Conservation (phyloP, 2,888 invertebrate genomes). For the Ditylenchus weischeri region DNA sequence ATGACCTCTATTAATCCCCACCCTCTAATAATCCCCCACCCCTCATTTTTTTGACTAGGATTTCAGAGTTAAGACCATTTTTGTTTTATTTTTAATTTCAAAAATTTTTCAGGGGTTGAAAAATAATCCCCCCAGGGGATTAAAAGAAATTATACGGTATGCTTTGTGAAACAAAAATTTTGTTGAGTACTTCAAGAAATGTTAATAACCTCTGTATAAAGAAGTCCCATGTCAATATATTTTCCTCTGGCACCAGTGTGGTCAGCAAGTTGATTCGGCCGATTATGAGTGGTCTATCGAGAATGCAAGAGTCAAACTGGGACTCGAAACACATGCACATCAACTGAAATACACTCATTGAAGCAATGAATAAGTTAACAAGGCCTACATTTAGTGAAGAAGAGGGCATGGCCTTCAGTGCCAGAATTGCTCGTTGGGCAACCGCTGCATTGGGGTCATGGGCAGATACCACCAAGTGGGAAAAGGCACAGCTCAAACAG, state of each 20-base stretch:
- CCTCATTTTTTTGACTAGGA: too few relatives aligned
- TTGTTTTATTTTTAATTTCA: too few relatives aligned
- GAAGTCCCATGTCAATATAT: slow-evolving; percentile 92
- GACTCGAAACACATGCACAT: slow-evolving; percentile 79
- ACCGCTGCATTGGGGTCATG: slow-evolving; percentile 92
- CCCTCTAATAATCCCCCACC: too few relatives aligned
- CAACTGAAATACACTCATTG: slow-evolving; percentile 30
- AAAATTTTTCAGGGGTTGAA: too few relatives aligned
- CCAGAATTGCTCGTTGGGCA: slow-evolving; percentile 69
- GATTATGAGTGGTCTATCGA: slow-evolving; percentile 91
- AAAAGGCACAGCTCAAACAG: slow-evolving; percentile 90
- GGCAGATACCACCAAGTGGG: slow-evolving; percentile 89
- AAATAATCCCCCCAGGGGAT: too few relatives aligned
- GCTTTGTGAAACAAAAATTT: too few relatives aligned
- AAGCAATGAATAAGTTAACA: background rate
- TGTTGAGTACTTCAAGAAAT: too few relatives aligned
- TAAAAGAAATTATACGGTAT: too few relatives aligned
- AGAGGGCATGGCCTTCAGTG: slow-evolving; percentile 50
- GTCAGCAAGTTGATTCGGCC: slow-evolving; percentile 90
- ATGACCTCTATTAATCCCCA: too few relatives aligned
- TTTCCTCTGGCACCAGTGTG: slow-evolving; percentile 83
- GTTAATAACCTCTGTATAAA: slow-evolving; percentile 73
- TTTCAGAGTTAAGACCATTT: too few relatives aligned
- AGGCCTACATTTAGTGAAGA: slow-evolving; percentile 24
- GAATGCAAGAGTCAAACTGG: slow-evolving; percentile 93